Evolutionary conservation across 2,888 invertebrate genomes (phyloP).

Genomic region (Biston stratarius): DNA sequence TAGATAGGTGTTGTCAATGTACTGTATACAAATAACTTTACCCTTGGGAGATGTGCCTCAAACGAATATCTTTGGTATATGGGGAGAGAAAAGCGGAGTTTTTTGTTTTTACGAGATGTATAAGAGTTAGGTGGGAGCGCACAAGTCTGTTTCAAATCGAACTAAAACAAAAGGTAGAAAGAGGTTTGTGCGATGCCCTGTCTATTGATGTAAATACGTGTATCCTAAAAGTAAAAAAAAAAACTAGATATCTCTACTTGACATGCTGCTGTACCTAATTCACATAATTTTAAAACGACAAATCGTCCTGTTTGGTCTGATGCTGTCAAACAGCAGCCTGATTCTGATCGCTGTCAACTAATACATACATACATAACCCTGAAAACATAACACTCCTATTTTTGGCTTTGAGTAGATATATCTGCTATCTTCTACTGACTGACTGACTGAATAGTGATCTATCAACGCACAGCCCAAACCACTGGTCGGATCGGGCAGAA

Average conservation of each 20-base stretch:
- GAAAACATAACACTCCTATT: too few species aligned
- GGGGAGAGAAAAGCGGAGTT: slow-evolving; percentile 18
- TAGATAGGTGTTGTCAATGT: slow-evolving; percentile 22
- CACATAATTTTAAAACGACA: too few species aligned
- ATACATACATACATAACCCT: too few species aligned
- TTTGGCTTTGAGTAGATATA: too few species aligned
- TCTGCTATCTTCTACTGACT: too few species aligned
- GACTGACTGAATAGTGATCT: too few species aligned
- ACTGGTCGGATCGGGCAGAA: too few species aligned
- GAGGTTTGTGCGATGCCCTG: slow-evolving; percentile 8
- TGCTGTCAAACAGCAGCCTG: not conserved
- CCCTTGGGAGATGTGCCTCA: slow-evolving; percentile 26
- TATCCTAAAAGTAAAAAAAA: slow-evolving; percentile 6
- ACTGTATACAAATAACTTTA: slow-evolving; percentile 8
- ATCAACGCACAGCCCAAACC: too few species aligned
- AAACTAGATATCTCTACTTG: not conserved
- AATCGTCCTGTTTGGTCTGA: too few species aligned
- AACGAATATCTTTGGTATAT: slow-evolving; percentile 13
- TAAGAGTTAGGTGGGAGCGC: not conserved
- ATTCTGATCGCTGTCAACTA: not conserved
- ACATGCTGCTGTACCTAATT: not conserved
- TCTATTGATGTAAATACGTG: slow-evolving; percentile 14
- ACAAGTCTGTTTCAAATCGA: not conserved
- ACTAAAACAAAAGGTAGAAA: not conserved
- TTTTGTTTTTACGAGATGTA: not conserved